Conservation (phyloP, 2,888 invertebrate genomes). For the Alsophila aescularia region DNA sequence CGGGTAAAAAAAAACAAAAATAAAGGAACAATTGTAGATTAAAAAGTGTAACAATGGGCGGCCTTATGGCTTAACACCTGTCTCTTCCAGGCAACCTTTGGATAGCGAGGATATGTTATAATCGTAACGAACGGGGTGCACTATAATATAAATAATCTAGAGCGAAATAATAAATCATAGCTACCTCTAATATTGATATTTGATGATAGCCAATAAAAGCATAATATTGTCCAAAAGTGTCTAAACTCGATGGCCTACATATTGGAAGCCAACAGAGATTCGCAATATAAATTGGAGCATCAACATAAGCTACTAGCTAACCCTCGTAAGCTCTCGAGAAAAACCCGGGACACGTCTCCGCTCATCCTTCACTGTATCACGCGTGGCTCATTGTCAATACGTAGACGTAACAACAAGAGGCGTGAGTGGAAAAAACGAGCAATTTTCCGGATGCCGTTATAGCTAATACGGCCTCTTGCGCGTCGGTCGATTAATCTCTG, state of each 20-base stretch:
- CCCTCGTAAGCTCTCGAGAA: constrained; percentile 35
- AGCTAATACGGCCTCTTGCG: constrained; percentile 76
- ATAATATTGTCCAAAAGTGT: not conserved
- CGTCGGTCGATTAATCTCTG: constrained; percentile 77
- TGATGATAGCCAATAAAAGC: too few relatives aligned
- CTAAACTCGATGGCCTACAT: constrained; percentile 11
- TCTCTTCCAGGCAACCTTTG: too few relatives aligned
- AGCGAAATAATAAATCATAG: too few relatives aligned
- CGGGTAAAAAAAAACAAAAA: too few relatives aligned
- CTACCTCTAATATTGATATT: too few relatives aligned
- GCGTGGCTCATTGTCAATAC: constrained; percentile 66
- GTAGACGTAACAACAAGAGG: constrained; percentile 68
- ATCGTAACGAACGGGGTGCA: too few relatives aligned
- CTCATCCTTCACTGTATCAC: constrained; percentile 55
- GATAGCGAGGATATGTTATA: too few relatives aligned
- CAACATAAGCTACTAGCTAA: constrained; percentile 39
- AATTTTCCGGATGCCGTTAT: constrained; percentile 80
- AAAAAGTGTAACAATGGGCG: too few relatives aligned
- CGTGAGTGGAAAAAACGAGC: constrained; percentile 75
- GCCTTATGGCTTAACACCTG: too few relatives aligned
- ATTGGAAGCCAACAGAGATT: constrained; percentile 32
- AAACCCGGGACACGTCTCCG: constrained; percentile 35
- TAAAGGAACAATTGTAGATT: too few relatives aligned
- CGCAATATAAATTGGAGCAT: constrained; percentile 38
- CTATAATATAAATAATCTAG: too few relatives aligned